phyloP scores from a whole-genome alignment of 2,113 vertebrate species.

The Siniperca knerii region DNA sequence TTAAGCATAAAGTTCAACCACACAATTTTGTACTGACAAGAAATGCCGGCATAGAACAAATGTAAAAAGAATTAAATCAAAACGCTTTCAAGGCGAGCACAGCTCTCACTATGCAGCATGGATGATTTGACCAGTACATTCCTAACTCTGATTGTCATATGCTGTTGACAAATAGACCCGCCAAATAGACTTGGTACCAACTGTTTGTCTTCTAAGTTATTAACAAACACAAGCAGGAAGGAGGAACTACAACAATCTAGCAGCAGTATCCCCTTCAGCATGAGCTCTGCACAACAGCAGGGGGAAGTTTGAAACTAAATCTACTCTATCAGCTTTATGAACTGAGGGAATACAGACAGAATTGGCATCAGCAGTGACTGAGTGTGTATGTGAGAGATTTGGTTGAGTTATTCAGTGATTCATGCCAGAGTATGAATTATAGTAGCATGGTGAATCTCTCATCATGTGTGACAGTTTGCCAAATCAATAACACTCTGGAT shows the following conservation, averaged over 20 bases:
- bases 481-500: constrained; percentile 27
- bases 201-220: constrained; percentile 16
- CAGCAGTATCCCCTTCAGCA: constrained; percentile 37
- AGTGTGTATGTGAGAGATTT: constrained; percentile 28
- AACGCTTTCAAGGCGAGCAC: too few relatives aligned
- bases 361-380: neutral
- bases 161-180: neutral
- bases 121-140: too few relatives aligned
- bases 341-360: constrained; percentile 1
- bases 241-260: constrained; percentile 13
- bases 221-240: constrained; percentile 34
- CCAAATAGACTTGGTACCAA: neutral
- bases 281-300: constrained; percentile 7
- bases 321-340: neutral
- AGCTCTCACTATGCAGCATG: too few relatives aligned
- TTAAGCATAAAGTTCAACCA: too few relatives aligned
- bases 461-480: constrained; percentile 3
- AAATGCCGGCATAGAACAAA: too few relatives aligned
- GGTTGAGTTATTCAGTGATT: constrained; percentile 22
- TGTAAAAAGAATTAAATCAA: too few relatives aligned
- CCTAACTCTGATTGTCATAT: neutral
- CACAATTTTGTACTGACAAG: too few relatives aligned
- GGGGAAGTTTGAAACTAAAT: constrained; percentile 27
- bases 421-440: constrained; percentile 26
- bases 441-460: constrained; percentile 15